A percentile compares a stretch with the other conserved stretches of the same genome.
phyloP scores from a whole-genome alignment of 2,797 vertebrate genomes.

The Acridotheres tristis region DNA sequence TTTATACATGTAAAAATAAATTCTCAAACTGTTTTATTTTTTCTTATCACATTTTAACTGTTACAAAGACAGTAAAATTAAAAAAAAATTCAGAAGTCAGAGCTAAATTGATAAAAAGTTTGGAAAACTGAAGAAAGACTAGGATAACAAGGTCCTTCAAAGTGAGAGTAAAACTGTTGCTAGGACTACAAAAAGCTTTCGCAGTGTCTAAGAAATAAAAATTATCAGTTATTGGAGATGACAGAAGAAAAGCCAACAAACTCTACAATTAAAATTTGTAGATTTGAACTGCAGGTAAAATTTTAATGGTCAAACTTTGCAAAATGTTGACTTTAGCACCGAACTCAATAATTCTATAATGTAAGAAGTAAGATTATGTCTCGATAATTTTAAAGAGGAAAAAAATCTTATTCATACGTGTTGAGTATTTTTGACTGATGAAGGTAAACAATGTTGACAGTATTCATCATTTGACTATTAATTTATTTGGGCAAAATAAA shows the following conservation, averaged over 20 bases:
- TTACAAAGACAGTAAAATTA: not conserved
- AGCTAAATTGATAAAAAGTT: not conserved
- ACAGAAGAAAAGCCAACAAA: not conserved
- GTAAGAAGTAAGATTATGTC: not conserved
- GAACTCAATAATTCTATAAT: not conserved
- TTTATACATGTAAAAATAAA: not conserved
- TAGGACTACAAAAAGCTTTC: not conserved
- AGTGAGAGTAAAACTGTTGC: not conserved
- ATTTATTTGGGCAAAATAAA: not conserved
- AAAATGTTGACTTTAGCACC: not conserved
- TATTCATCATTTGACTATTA: not conserved
- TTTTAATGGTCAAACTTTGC: not conserved
- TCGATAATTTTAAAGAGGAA: not conserved
- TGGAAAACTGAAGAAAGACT: not conserved
- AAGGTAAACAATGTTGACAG: not conserved
- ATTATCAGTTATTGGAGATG: not conserved
- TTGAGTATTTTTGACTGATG: not conserved
- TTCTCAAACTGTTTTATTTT: not conserved
- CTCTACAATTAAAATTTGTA: not conserved
- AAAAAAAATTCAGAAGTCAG: rapidly evolving
- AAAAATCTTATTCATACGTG: not conserved
- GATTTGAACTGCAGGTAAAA: not conserved
- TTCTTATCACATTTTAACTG: not conserved
- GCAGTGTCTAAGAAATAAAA: not conserved
- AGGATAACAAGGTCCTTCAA: not conserved